These are phyloP conservation scores for Palythoa grandiflora DNA, from an alignment of 92 coral and sea anemone species.

Conservation along the genomic window DNA sequence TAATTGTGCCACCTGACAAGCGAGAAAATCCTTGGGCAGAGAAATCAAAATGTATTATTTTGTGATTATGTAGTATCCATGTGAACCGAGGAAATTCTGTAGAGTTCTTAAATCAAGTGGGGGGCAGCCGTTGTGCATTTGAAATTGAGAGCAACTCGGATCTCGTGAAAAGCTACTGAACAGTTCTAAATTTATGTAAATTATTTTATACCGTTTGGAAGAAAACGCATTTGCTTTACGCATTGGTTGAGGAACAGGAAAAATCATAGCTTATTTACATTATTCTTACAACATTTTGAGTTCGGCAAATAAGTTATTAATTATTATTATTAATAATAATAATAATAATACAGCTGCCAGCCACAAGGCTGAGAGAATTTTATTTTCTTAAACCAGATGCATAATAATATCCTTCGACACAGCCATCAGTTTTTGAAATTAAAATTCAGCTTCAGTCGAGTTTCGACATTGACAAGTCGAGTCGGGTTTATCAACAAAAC, in stretches of 20 bases:
- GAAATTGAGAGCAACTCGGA: slow-evolving; percentile 22
- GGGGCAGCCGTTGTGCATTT: neutral
- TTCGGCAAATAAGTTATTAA: neutral
- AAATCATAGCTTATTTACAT: neutral
- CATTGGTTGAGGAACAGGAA: slow-evolving; percentile 2
- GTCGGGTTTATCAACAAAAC: neutral
- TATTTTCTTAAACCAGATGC: neutral
- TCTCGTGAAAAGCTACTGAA: slow-evolving; percentile 21
- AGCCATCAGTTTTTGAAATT: neutral
- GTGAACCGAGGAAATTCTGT: neutral
- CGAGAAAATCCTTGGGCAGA: slow-evolving; percentile 99
- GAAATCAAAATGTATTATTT: slow-evolving; percentile 91
- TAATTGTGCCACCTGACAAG: slow-evolving; percentile 97
- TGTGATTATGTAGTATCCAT: slow-evolving; percentile 45
- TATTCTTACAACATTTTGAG: slow-evolving; percentile 12
- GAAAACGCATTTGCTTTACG: neutral
- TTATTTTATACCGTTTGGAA: slow-evolving; percentile 11
- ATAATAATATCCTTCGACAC: neutral
- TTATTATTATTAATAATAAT: no score
- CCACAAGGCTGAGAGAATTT: neutral
- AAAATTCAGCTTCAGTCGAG: neutral
- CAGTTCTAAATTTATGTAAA: slow-evolving; percentile 16
- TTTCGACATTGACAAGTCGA: neutral
- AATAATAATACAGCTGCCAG: neutral
- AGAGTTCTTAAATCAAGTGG: neutral